Conservation (phyloP, 2,797 vertebrate genomes). For the Somateria mollissima region DNA sequence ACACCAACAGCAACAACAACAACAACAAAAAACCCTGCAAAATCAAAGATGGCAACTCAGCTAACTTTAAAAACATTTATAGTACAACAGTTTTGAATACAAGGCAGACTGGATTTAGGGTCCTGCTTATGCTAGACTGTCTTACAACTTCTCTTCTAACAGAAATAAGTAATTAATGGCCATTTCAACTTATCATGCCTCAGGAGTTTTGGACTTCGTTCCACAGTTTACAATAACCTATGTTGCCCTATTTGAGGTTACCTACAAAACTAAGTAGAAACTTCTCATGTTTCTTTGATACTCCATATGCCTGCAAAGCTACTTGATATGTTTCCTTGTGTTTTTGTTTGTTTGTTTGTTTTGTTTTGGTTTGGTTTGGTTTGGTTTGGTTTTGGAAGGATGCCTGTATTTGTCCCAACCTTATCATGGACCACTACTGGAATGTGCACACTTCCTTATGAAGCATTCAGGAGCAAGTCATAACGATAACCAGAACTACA, state of each 20-base stretch:
- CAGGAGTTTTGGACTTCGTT: background rate
- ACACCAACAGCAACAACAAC: too few species aligned
- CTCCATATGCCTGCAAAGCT: background rate
- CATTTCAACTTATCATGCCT: background rate
- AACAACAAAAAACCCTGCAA: background rate
- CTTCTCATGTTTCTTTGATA: background rate
- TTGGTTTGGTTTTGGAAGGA: background rate
- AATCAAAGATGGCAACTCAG: background rate
- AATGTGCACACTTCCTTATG: background rate
- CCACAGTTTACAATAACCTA: background rate
- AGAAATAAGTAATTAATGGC: background rate
- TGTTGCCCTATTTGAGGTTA: background rate
- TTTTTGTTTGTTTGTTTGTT: background rate
- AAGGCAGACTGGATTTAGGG: background rate
- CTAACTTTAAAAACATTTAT: background rate
- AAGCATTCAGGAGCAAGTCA: background rate
- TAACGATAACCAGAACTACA: background rate
- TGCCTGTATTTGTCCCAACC: rapidly evolving
- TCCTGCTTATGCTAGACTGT: background rate
- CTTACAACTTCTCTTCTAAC: background rate
- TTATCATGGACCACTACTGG: background rate
- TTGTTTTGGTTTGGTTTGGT: background rate
- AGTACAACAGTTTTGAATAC: background rate
- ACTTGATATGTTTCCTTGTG: background rate
- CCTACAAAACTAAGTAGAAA: background rate